Percentiles rank a stretch among this genome's conserved stretches.
These are phyloP conservation scores for Drosophila nr. perissopoda DNA, from an alignment of 2,888 invertebrate genomes.

Conservation along the genomic window DNA sequence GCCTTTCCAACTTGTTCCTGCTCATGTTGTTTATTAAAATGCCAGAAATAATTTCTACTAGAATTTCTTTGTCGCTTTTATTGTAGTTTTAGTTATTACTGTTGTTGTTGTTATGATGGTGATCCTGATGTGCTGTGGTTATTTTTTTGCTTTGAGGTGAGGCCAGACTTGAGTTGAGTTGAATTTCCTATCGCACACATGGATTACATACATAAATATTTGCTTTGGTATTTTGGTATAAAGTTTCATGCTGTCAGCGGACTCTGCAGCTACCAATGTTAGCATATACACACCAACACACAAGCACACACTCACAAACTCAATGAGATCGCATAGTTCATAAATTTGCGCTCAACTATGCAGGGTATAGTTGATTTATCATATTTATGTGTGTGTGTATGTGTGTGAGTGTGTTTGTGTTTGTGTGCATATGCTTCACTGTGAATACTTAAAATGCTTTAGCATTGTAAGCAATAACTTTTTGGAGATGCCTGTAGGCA, in stretches of 20 bases:
- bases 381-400: neutral
- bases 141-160: conserved; percentile 50
- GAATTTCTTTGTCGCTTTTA: conserved; percentile 46
- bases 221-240: conserved; percentile 72
- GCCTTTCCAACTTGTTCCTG: conserved; percentile 2
- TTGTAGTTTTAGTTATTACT: conserved; percentile 30
- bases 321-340: conserved; percentile 52
- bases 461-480: conserved; percentile 39
- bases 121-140: conserved; percentile 13
- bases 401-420: neutral
- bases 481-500: conserved; percentile 6
- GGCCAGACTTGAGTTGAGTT: conserved; percentile 41
- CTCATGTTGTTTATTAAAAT: conserved; percentile 73
- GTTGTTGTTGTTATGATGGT: conserved; percentile 16
- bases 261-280: conserved; percentile 54
- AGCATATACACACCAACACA: conserved; percentile 24
- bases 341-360: conserved; percentile 47
- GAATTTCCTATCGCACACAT: conserved; percentile 44
- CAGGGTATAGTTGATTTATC: conserved; percentile 17
- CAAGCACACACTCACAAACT: conserved; percentile 17
- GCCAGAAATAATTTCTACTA: conserved; percentile 69
- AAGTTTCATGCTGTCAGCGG: conserved; percentile 64
- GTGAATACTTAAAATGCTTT: conserved; percentile 58
- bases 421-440: conserved; percentile 1
- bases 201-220: conserved; percentile 71